Conservation (phyloP, 2,888 invertebrate species). For the Deladenus siricidicola region DNA sequence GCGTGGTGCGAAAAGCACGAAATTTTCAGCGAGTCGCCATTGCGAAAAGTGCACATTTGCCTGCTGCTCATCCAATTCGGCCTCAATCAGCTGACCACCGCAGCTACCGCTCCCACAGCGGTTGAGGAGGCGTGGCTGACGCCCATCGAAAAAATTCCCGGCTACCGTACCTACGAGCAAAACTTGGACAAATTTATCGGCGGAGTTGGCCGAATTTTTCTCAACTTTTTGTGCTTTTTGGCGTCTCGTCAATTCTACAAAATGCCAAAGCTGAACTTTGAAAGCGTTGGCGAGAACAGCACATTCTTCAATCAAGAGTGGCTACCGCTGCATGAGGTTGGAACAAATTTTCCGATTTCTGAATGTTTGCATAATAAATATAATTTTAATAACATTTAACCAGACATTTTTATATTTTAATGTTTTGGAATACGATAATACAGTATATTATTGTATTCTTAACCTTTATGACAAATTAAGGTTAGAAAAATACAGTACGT, state of each 20-base stretch:
- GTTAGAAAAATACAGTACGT: too few relatives aligned
- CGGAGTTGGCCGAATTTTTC: slow-evolving; percentile 14
- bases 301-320: slow-evolving; percentile 12
- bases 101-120: neutral
- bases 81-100: neutral
- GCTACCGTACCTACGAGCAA: too few relatives aligned
- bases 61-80: slow-evolving; percentile 20
- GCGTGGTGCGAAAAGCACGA: slow-evolving; percentile 15
- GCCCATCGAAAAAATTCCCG: too few relatives aligned
- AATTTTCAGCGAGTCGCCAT: slow-evolving; percentile 8
- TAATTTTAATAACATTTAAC: too few relatives aligned
- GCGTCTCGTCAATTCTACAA: slow-evolving; percentile 18
- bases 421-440: too few relatives aligned
- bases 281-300: slow-evolving; percentile 2
- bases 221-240: slow-evolving; percentile 16
- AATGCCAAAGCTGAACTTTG: slow-evolving; percentile 17
- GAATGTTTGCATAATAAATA: too few relatives aligned
- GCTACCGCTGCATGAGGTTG: slow-evolving; percentile 17
- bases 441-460: too few relatives aligned
- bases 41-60: slow-evolving; percentile 19
- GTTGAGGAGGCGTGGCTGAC: neutral
- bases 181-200: slow-evolving; percentile 10
- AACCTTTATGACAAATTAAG: too few relatives aligned
- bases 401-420: too few relatives aligned
- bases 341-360: too few relatives aligned